These are phyloP conservation scores for Melipona quadrifasciata DNA, from an alignment of 1,140 invertebrate genomes.

Conservation along the genomic window DNA sequence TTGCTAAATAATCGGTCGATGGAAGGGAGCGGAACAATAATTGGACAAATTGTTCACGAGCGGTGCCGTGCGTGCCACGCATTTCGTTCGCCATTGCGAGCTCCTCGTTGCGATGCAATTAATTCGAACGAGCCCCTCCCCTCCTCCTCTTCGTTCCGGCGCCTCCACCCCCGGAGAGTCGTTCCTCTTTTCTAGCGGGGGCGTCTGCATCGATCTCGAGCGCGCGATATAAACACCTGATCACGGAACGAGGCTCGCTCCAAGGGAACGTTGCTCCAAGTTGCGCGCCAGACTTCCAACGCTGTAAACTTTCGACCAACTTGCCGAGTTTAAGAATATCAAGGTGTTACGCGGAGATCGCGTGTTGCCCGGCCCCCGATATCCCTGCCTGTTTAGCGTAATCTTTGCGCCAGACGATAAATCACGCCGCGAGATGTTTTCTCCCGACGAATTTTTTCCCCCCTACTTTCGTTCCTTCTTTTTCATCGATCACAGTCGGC, in stretches of 20 bases:
- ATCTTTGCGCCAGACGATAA: conserved; percentile 16
- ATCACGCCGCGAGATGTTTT: not conserved
- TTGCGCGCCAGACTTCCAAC: not conserved
- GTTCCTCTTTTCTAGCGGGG: conserved; percentile 14
- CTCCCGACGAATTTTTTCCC: not conserved
- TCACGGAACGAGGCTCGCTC: conserved; percentile 59
- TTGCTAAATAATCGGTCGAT: not conserved
- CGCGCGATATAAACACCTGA: conserved; percentile 57
- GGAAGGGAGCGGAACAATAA: conserved; percentile 9
- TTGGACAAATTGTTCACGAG: conserved; percentile 56
- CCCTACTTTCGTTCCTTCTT: no score
- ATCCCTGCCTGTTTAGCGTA: conserved; percentile 18
- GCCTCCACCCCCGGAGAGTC: no score
- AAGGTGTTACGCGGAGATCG: conserved; percentile 32
- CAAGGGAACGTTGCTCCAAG: conserved; percentile 50
- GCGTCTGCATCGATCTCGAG: conserved; percentile 52
- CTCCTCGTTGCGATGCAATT: conserved; percentile 62
- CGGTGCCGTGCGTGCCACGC: conserved; percentile 54
- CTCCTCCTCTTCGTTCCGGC: not conserved
- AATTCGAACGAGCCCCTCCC: conserved; percentile 37
- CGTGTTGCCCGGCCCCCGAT: conserved; percentile 6
- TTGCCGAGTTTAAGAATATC: conserved; percentile 38
- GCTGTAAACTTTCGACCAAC: conserved; percentile 35
- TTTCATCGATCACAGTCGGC: not conserved
- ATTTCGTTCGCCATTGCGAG: conserved; percentile 49